Conservation (phyloP, 2,113 vertebrate genomes). For the Pterocles burchelli region DNA sequence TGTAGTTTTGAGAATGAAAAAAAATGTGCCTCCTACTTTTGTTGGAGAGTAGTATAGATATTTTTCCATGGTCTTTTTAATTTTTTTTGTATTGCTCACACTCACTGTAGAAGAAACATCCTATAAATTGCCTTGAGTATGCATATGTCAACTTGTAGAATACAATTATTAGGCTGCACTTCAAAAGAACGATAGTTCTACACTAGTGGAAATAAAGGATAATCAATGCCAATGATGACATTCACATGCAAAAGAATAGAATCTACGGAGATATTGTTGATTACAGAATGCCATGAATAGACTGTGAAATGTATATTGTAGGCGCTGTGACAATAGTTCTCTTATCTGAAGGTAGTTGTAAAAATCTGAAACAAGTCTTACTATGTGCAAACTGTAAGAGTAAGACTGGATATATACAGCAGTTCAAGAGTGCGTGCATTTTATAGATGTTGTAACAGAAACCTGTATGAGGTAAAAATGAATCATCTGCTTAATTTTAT, state of each 20-base stretch:
- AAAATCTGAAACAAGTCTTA: conserved; percentile 19
- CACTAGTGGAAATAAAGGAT: conserved; percentile 29
- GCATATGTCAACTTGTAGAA: not conserved
- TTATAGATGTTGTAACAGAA: conserved; percentile 15
- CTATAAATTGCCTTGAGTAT: not conserved
- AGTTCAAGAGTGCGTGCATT: not conserved
- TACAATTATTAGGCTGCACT: conserved; percentile 15
- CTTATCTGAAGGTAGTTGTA: not conserved
- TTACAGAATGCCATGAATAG: conserved; percentile 16
- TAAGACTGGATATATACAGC: not conserved
- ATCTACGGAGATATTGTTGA: conserved; percentile 13
- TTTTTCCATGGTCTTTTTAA: not conserved
- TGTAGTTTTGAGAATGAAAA: not conserved
- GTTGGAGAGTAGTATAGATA: not conserved
- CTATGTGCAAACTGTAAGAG: not conserved
- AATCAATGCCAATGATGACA: not conserved
- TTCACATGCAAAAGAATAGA: conserved; percentile 48
- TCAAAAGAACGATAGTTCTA: conserved; percentile 31
- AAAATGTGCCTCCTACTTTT: not conserved
- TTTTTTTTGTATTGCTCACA: not conserved
- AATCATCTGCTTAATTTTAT: conserved; percentile 54
- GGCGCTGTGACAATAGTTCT: not conserved
- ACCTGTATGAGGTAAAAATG: conserved; percentile 6
- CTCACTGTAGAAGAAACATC: not conserved
- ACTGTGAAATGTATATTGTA: not conserved